Conservation (phyloP, 2,888 invertebrate genomes). For the Leucophenga montana region DNA sequence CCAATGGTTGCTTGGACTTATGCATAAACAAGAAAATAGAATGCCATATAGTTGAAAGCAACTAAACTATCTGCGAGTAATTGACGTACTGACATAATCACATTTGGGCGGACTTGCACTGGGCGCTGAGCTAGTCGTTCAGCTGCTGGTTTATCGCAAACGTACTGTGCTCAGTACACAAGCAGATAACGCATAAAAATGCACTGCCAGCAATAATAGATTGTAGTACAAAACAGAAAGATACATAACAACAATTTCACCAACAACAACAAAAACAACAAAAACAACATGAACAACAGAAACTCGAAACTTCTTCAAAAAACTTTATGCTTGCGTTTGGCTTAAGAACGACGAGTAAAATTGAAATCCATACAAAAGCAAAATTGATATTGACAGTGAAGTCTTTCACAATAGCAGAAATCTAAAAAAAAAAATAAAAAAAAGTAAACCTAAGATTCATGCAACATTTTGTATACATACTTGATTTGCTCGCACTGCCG, state of each 20-base stretch:
- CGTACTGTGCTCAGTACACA: neutral
- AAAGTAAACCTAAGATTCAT: neutral
- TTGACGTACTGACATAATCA: conserved; percentile 24
- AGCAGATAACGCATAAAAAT: neutral
- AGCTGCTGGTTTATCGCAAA: too few relatives aligned
- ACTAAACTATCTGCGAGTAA: neutral
- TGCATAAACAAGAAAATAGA: neutral
- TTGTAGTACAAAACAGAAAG: too few relatives aligned
- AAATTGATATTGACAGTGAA: conserved; percentile 23
- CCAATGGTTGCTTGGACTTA: conserved; percentile 3
- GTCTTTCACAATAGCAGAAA: neutral
- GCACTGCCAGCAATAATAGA: conserved; percentile 11
- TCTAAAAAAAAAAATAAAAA: neutral
- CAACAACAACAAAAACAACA: neutral
- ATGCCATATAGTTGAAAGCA: neutral
- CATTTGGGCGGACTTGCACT: conserved; percentile 12
- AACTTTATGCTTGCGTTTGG: conserved; percentile 1
- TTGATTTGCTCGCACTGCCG: conserved; percentile 7
- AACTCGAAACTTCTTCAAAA: too few relatives aligned
- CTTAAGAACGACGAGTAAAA: neutral
- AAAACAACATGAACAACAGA: too few relatives aligned
- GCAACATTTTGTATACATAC: conserved; percentile 17
- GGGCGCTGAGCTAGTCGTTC: neutral
- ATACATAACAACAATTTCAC: conserved; percentile 13
- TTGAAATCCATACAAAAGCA: conserved; percentile 16